These are phyloP conservation scores for Parapristionchus giblindavisi DNA, from an alignment of 2,888 invertebrate genomes.

Conservation along the genomic window DNA sequence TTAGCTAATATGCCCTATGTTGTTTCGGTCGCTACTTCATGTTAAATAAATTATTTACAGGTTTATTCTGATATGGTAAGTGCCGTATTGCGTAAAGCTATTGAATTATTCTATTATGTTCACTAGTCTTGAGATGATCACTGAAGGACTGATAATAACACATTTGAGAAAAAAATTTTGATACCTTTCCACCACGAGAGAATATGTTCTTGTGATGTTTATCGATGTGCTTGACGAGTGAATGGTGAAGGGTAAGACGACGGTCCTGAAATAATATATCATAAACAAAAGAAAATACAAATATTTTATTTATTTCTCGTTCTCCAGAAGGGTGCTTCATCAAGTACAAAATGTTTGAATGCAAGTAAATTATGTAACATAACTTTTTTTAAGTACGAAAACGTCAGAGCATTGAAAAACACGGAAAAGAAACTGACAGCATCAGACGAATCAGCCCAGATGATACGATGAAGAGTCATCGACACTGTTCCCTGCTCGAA, in stretches of 20 bases:
- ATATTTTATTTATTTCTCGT: no score
- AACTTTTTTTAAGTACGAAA: no score
- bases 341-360: no score
- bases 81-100: not conserved
- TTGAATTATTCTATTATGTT: not conserved
- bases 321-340: no score
- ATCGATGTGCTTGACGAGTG: slow-evolving; percentile 64
- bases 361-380: no score
- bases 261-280: slow-evolving; percentile 56
- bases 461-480: slow-evolving; percentile 65
- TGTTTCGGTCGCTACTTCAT: no score
- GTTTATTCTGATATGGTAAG: not conserved
- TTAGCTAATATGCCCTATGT: not conserved
- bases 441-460: slow-evolving; percentile 69
- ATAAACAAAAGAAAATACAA: not conserved
- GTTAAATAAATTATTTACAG: no score
- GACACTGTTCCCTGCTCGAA: slow-evolving; percentile 69
- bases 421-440: slow-evolving; percentile 53
- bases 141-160: no score
- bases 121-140: not conserved
- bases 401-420: no score
- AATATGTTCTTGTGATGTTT: slow-evolving; percentile 68
- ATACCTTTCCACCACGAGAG: slow-evolving; percentile 61
- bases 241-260: slow-evolving; percentile 66
- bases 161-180: not conserved